Evolutionary conservation across 1,140 invertebrate genomes (phyloP).

Genomic region (Tetramorium alpestre): DNA sequence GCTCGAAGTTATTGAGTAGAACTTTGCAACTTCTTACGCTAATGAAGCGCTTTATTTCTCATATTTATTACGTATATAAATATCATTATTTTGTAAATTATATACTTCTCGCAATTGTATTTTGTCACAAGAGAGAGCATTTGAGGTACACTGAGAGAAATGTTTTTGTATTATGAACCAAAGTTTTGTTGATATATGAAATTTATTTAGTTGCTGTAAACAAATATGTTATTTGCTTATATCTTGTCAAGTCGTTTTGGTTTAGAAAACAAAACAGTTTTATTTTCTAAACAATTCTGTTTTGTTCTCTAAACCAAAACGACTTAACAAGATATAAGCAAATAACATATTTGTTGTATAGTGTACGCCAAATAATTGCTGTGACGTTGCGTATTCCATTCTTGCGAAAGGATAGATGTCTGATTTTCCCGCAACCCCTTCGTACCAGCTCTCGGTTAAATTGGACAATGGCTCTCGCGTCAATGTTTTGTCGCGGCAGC

Average conservation of each 20-base stretch:
- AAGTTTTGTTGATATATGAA: too few species aligned
- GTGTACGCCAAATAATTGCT: constrained; percentile 72
- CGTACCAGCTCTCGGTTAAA: constrained; percentile 51
- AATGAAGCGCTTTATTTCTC: neutral
- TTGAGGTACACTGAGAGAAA: constrained; percentile 17
- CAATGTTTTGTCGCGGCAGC: constrained; percentile 53
- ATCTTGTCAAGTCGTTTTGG: too few species aligned
- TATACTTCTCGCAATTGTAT: neutral
- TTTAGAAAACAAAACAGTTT: too few species aligned
- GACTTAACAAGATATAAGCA: too few species aligned
- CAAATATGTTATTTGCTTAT: too few species aligned
- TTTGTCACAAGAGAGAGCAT: constrained; percentile 54
- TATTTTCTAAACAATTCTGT: too few species aligned
- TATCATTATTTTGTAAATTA: neutral
- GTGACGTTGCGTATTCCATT: constrained; percentile 46
- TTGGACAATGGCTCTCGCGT: constrained; percentile 68
- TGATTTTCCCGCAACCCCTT: constrained; percentile 30
- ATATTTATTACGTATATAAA: neutral
- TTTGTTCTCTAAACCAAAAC: too few species aligned
- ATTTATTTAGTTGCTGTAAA: too few species aligned
- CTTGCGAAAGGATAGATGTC: constrained; percentile 32
- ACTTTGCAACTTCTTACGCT: neutral
- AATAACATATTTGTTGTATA: too few species aligned
- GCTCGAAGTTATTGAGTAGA: neutral
- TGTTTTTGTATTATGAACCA: too few species aligned